These are phyloP conservation scores for Sardinella longiceps DNA, from an alignment of 2,797 vertebrate species.

Conservation along the genomic window DNA sequence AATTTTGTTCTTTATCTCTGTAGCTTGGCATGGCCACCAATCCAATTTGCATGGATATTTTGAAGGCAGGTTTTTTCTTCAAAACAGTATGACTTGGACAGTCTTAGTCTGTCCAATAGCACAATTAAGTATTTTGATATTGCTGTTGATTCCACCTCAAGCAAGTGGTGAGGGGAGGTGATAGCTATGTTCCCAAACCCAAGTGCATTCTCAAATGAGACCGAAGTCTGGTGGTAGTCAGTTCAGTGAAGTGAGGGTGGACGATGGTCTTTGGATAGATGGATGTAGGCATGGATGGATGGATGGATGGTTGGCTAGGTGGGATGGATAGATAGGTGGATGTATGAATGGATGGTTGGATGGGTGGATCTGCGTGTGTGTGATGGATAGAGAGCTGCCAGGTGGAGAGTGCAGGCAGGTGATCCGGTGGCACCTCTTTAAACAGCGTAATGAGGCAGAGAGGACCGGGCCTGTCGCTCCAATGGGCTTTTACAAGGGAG, in stretches of 20 bases:
- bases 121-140: no score
- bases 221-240: not conserved
- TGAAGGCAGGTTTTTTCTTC: no score
- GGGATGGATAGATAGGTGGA: not conserved
- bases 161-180: no score
- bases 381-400: not conserved
- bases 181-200: no score
- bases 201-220: no score
- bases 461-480: slow-evolving; percentile 45
- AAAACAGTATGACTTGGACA: no score
- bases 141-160: no score
- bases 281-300: not conserved
- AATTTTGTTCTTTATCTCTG: no score
- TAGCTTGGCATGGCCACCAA: no score
- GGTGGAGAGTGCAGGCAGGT: slow-evolving; percentile 61
- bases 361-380: not conserved
- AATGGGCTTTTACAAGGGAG: slow-evolving; percentile 24
- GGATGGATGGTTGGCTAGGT: not conserved
- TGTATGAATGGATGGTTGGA: not conserved
- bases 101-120: no score
- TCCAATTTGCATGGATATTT: no score
- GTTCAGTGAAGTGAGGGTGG: not conserved
- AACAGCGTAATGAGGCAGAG: slow-evolving; percentile 75
- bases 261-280: not conserved
- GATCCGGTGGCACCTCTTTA: slow-evolving; percentile 70